Conservation (phyloP, 2,888 invertebrate species). For the Alentia gelatinosa region DNA sequence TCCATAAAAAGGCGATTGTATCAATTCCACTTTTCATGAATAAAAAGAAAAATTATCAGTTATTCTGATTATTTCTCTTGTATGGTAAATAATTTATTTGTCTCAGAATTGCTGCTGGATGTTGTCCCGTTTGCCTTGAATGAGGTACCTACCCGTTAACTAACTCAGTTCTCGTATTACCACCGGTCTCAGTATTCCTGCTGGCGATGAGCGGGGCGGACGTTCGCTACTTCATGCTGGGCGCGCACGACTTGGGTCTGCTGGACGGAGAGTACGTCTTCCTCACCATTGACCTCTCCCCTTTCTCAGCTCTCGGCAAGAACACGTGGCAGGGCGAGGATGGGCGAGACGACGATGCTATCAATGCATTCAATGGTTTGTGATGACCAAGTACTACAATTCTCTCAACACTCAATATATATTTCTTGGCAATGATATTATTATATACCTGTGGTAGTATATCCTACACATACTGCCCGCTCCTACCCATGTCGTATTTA, state of each 20-base stretch:
- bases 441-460: too few relatives aligned
- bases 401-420: too few relatives aligned
- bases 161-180: neutral
- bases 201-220: constrained; percentile 70
- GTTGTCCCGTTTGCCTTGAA: neutral
- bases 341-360: constrained; percentile 57
- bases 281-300: constrained; percentile 69
- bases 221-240: constrained; percentile 68
- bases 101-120: too few relatives aligned
- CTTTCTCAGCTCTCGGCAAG: constrained; percentile 28
- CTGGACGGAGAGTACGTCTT: constrained; percentile 71
- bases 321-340: constrained; percentile 61
- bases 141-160: neutral
- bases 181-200: constrained; percentile 52
- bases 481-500: too few relatives aligned
- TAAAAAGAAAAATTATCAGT: too few relatives aligned
- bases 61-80: too few relatives aligned
- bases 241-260: constrained; percentile 66
- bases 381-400: too few relatives aligned
- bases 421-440: too few relatives aligned
- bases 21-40: too few relatives aligned
- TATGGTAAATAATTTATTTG: too few relatives aligned
- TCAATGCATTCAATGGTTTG: constrained; percentile 54
- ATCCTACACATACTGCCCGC: too few relatives aligned
- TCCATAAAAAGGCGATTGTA: too few relatives aligned